These are phyloP conservation scores for Varanus salvator DNA, from an alignment of 2,113 vertebrate species.

Conservation along the genomic window DNA sequence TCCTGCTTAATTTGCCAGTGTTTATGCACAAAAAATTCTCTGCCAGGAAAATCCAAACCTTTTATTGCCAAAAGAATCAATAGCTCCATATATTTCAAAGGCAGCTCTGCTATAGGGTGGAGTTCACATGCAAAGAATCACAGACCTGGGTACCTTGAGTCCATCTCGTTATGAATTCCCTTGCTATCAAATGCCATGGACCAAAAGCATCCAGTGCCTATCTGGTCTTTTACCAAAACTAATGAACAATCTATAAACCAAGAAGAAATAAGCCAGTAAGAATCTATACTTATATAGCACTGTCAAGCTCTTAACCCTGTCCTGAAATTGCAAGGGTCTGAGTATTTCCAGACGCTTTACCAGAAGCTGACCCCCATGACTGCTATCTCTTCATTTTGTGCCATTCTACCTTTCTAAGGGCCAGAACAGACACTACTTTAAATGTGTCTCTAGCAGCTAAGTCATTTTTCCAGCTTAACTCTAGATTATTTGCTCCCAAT, in stretches of 20 bases:
- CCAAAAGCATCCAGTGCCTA: not conserved
- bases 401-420: not conserved
- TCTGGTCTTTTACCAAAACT: not conserved
- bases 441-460: no score
- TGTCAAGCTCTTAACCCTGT: not conserved
- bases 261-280: not conserved
- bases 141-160: not conserved
- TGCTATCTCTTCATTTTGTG: not conserved
- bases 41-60: constrained; percentile 20
- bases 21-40: no score
- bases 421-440: no score
- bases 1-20: not conserved
- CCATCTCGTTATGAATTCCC: not conserved
- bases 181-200: not conserved
- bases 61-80: not conserved
- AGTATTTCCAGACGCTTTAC: not conserved
- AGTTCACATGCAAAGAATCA: not conserved
- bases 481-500: no score
- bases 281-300: not conserved
- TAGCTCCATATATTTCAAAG: constrained; percentile 12
- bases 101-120: not conserved
- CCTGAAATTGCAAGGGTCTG: not conserved
- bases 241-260: not conserved
- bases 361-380: not conserved
- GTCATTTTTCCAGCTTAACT: no score